These are phyloP conservation scores for Kuschelorhynchus macadamiae DNA, from an alignment of 2,888 invertebrate species.

Conservation along the genomic window DNA sequence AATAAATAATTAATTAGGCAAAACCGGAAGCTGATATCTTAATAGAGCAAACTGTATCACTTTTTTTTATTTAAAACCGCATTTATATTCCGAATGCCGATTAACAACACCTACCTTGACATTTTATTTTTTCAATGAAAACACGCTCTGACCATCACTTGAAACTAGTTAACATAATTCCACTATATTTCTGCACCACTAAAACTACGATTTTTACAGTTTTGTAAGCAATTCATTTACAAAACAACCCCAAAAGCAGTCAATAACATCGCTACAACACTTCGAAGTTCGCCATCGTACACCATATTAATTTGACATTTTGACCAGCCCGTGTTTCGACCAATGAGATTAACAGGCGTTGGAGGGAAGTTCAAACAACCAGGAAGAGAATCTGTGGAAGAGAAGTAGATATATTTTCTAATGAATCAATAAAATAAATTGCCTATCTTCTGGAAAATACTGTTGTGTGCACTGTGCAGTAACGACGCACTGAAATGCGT, in stretches of 20 bases:
- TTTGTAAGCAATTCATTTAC: conserved; percentile 39
- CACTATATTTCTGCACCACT: conserved; percentile 30
- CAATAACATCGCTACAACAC: conserved; percentile 38
- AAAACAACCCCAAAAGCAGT: conserved; percentile 35
- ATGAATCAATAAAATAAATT: conserved; percentile 15
- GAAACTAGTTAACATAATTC: conserved; percentile 23
- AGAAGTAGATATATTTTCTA: background rate
- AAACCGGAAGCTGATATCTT: conserved; percentile 9
- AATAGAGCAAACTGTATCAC: conserved; percentile 9
- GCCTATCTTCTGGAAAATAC: too few relatives aligned
- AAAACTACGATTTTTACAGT: conserved; percentile 24
- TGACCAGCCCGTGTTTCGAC: conserved; percentile 47
- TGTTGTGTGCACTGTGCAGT: too few relatives aligned
- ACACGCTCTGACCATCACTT: conserved; percentile 40
- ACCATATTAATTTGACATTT: conserved; percentile 43
- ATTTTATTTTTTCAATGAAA: conserved; percentile 43
- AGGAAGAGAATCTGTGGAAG: conserved; percentile 5
- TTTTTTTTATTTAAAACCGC: conserved; percentile 22
- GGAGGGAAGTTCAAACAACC: conserved; percentile 41
- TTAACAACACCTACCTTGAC: conserved; percentile 46
- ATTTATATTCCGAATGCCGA: conserved; percentile 32
- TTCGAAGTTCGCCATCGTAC: conserved; percentile 36
- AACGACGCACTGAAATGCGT: too few relatives aligned
- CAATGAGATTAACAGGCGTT: conserved; percentile 20
- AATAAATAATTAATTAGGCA: conserved; percentile 18